Base-by-base conservation (phyloP, 2,888 invertebrate genomes). In the Orthosia incerta region DNA sequence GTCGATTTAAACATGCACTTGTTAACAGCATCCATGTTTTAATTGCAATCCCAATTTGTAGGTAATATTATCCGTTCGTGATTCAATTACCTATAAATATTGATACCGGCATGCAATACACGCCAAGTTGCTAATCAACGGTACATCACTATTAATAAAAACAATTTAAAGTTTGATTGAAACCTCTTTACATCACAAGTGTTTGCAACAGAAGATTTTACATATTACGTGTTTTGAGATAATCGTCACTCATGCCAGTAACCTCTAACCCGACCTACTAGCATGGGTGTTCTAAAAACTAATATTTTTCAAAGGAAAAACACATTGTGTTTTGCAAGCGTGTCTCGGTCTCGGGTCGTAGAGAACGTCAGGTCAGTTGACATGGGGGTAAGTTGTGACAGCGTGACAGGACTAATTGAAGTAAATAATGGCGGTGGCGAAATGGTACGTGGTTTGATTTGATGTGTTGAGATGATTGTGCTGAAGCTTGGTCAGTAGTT, bases 311-410 rank as follows among this genome's bases (percentile, higher is more conserved):
- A 87, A 91, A 80, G 89, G 88, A 92, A 94, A 93, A 91, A 79
- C 80, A 82, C 68, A 68, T 76, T 57, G 56, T 71, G 83, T 96
- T 94, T 91, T 91, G 92, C 89, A 95, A 96, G 87, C 89, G 74
- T 93, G 94, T 82, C 92, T 91, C 84, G 91, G 94, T 82, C 92
- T 91, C 84, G 91, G 94, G 94, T 94, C 96, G 96, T 93, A 95
- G 96, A 96, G 96, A 96, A 97, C 93, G 88, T 83, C 39, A 9
- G 39, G 68, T 48, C 2, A 23, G 60, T 62, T 79, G 68, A 51
- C 45, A 62, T 51, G 16, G 55, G 75, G 75, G 67, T 83, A 23
- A 55, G 26, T 66, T 75, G 70, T 46, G 57, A 67, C 74, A 83
- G 50, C 48, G 45, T 82, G 63, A 74, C 79, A 77, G 67, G 39